Base-by-base conservation (phyloP, 2,888 invertebrate species). In the Hydrotaea cyrtoneurina region DNA sequence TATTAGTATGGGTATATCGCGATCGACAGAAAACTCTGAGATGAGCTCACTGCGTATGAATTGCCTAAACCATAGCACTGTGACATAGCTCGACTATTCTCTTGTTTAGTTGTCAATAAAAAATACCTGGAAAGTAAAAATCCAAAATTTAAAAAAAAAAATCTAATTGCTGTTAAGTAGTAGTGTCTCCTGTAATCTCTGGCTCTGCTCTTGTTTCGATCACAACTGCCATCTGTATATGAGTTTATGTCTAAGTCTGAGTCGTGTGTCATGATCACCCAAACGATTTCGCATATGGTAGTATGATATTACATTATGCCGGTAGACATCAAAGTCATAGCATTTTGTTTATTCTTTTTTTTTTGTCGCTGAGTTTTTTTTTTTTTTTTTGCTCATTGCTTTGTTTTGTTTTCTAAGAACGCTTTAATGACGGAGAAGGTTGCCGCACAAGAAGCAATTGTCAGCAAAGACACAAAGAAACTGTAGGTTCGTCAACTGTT, bases 291-390 rank as follows among this genome's bases (percentile, higher is more conserved):
- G 15, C 23, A 59, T 80, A 77, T 80, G 66, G 53, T 26, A 57
- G 73, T 84, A 81, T 84, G 71, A 81, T 64, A 78, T 84, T 81
- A 81, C 80, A 78, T 71, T 73, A 77, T 66, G 78, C 64, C 84
- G 84, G 84, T 53, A 64, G 31, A 81, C 81, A 78, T 84, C 84
- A 84, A 84, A 84, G 81, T n/a, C 11, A 69, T 15, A 15, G 23
- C n/a, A 50, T 13, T 26, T 55, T 59, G 59, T 59, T 59, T 59
- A 23, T 59, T 23, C 59, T 19, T 55, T 26, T 10, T n/a, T n/a
- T n/a, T n/a, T n/a, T n/a, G n/a, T n/a, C n/a, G n/a, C 31, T 4
- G 59, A 23, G 23, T 21, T 53, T 17, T 21, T 57, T 19, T 57
- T 23, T 2, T 43, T 53, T 21, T 21, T 39, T 39, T 4, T 39